A percentile compares a stretch with the other conserved stretches of the same genome.
Evolutionary conservation across 2,797 vertebrate genomes (phyloP).

Genomic region (Fratercula arctica): DNA sequence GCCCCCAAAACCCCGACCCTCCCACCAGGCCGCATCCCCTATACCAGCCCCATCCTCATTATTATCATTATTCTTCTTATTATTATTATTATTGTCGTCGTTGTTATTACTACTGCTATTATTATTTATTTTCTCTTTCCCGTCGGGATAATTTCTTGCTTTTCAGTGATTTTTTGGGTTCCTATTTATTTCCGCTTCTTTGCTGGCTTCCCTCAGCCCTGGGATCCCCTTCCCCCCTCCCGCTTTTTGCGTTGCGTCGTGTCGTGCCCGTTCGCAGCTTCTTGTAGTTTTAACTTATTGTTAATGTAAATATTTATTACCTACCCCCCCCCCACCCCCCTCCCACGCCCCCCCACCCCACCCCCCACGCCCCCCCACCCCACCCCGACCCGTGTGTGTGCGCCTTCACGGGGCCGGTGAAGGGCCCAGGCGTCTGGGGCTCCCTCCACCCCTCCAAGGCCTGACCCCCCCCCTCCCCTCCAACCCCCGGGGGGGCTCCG

Average conservation of each 20-base stretch:
- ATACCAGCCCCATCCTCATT: not conserved
- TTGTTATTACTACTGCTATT: not conserved
- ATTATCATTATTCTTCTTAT: not conserved
- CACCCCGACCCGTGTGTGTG: too few species aligned
- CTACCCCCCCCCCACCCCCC: conserved; percentile 36
- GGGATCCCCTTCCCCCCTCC: not conserved
- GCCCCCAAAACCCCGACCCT: not conserved
- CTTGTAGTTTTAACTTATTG: conserved; percentile 98
- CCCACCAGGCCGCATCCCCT: not conserved
- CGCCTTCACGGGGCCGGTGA: fast-evolving
- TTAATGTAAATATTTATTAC: conserved; percentile 95
- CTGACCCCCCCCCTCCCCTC: too few species aligned
- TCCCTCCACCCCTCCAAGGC: not conserved
- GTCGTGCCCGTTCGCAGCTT: conserved; percentile 85
- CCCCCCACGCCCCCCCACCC: too few species aligned
- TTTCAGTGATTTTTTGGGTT: not conserved
- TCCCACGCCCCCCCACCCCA: too few species aligned
- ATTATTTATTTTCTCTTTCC: not conserved
- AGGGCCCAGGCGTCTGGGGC: not conserved
- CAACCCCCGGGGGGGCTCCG: not conserved
- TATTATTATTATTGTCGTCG: not conserved
- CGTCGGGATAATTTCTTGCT: not conserved
- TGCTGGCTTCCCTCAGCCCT: not conserved
- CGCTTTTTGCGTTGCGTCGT: not conserved
- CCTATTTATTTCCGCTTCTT: not conserved